Percentiles rank a stretch among this genome's conserved stretches.
Evolutionary conservation across 1,140 invertebrate species (phyloP).

Genomic region (Leptonema lineaticorne): DNA sequence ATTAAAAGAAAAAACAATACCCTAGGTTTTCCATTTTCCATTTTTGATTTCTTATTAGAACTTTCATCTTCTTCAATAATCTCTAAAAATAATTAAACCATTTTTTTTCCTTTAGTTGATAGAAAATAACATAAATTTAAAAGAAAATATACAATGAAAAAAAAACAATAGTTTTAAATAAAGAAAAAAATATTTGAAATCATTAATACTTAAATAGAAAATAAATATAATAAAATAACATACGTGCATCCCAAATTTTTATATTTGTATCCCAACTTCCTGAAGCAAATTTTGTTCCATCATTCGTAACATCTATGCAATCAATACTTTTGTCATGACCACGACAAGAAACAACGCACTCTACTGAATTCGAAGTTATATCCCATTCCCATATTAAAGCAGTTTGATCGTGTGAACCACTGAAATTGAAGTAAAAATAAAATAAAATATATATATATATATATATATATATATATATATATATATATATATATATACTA

Average conservation of each 20-base stretch:
- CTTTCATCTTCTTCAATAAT: slow-evolving; percentile 55
- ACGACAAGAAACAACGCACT: slow-evolving; percentile 77
- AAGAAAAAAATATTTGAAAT: too few relatives aligned
- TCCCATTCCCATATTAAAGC: slow-evolving; percentile 90
- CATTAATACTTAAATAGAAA: neutral
- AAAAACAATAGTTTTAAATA: neutral
- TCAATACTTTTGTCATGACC: slow-evolving; percentile 90
- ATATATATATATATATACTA: slow-evolving; percentile 34
- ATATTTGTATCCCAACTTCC: slow-evolving; percentile 89
- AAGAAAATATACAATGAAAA: neutral
- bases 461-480: slow-evolving; percentile 7
- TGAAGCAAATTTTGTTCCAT: slow-evolving; percentile 73
- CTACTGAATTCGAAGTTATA: slow-evolving; percentile 71
- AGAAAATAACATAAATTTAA: neutral
- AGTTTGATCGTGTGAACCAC: slow-evolving; percentile 90
- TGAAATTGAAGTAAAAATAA: slow-evolving; percentile 46
- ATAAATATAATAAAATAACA: slow-evolving; percentile 37
- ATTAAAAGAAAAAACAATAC: slow-evolving; percentile 44
- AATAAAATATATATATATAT: slow-evolving; percentile 20
- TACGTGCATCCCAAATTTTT: slow-evolving; percentile 75
- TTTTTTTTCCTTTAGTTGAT: neutral
- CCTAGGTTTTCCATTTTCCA: slow-evolving; percentile 52
- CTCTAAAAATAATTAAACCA: slow-evolving; percentile 43
- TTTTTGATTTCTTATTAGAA: slow-evolving; percentile 55
- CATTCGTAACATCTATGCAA: slow-evolving; percentile 72